phyloP scores from a whole-genome alignment of 2,888 invertebrate genomes.

The Odontomyia ornata region DNA sequence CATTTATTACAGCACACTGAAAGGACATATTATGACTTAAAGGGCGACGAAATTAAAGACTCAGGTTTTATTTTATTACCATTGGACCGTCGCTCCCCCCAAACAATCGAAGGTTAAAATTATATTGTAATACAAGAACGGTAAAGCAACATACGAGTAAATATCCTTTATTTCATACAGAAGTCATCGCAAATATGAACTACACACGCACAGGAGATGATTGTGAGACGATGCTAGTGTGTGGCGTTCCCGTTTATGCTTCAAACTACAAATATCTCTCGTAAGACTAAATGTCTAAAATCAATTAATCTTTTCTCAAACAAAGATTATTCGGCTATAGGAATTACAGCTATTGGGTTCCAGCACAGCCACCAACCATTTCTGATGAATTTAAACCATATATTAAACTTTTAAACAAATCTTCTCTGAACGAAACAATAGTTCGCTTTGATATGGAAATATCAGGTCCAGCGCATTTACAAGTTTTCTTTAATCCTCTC shows the following conservation, averaged over 20 bases:
- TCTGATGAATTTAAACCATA: slow-evolving; percentile 53
- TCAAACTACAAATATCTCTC: slow-evolving; percentile 17
- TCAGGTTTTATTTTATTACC: slow-evolving; percentile 66
- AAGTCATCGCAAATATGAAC: slow-evolving; percentile 5
- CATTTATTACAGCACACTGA: slow-evolving; percentile 64
- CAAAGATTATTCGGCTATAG: too few relatives aligned
- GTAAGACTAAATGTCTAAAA: too few relatives aligned
- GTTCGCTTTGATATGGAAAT: slow-evolving; percentile 58
- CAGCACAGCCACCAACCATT: slow-evolving; percentile 51
- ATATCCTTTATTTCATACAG: not conserved
- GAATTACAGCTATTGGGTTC: slow-evolving; percentile 45
- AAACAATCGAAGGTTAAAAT: slow-evolving; percentile 58
- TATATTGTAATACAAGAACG: not conserved
- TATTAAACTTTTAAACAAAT: slow-evolving; percentile 44
- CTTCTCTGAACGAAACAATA: slow-evolving; percentile 52
- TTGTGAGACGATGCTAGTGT: slow-evolving; percentile 21
- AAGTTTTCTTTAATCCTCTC: slow-evolving; percentile 58
- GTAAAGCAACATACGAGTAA: not conserved
- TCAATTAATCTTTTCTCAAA: not conserved
- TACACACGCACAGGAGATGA: slow-evolving; percentile 12
- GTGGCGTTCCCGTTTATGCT: slow-evolving; percentile 36
- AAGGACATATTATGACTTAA: slow-evolving; percentile 63
- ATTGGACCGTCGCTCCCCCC: slow-evolving; percentile 63
- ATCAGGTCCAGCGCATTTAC: slow-evolving; percentile 62
- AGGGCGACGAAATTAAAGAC: slow-evolving; percentile 61